Percentiles rank a stretch among this genome's conserved stretches.
phyloP scores from a whole-genome alignment of 2,113 vertebrate genomes.

The Tinamus guttatus region DNA sequence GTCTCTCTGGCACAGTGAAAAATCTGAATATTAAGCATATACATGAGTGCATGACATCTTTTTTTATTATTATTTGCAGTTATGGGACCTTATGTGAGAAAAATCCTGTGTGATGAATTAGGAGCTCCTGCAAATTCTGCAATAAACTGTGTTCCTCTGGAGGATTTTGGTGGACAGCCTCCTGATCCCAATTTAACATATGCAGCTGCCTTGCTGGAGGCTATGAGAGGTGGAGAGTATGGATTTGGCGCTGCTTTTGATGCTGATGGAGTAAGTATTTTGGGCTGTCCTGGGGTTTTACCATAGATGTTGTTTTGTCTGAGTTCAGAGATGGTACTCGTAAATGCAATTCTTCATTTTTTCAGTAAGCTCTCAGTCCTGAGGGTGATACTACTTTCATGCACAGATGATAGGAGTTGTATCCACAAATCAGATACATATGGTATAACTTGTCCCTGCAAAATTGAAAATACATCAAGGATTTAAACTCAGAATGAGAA shows the following conservation, averaged over 20 bases:
- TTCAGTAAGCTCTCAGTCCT: background rate
- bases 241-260: constrained; percentile 98
- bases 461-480: background rate
- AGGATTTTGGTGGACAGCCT: constrained; percentile 95
- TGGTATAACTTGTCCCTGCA: background rate
- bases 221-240: constrained; percentile 96
- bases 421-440: background rate
- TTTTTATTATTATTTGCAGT: constrained; percentile 76
- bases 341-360: background rate
- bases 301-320: background rate
- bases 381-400: background rate
- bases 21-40: background rate
- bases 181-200: constrained; percentile 95
- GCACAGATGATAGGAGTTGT: background rate
- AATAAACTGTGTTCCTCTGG: constrained; percentile 93
- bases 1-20: background rate
- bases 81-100: constrained; percentile 97
- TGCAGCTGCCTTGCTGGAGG: constrained; percentile 90
- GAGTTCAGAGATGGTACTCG: background rate
- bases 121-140: constrained; percentile 97
- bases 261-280: constrained; percentile 91
- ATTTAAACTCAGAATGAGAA: background rate
- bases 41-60: background rate
- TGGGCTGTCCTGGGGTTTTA: background rate
- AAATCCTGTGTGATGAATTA: constrained; percentile 94